These are phyloP conservation scores for Chrysemys picta DNA, from an alignment of 2,113 vertebrate species.

Conservation along the genomic window DNA sequence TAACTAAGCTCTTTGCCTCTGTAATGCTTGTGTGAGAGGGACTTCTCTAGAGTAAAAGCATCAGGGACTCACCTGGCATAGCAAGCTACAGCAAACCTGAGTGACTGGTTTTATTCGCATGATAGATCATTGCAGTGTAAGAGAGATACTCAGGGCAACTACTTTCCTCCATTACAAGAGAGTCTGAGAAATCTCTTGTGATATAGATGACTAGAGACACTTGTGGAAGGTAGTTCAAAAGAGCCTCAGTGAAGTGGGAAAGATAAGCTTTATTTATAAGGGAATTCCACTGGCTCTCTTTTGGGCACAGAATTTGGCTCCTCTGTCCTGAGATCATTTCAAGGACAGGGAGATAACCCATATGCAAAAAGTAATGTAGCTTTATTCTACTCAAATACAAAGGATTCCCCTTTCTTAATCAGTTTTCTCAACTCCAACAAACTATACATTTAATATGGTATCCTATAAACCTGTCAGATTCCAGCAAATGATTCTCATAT, in stretches of 20 bases:
- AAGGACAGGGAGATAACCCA: not conserved
- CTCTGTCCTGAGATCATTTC: not conserved
- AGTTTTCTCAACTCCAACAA: not conserved
- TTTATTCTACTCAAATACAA: not conserved
- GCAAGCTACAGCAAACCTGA: not conserved
- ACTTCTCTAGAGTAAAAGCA: not conserved
- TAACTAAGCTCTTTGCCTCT: not conserved
- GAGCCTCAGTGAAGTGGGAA: not conserved
- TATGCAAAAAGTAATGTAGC: not conserved
- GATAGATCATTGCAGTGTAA: not conserved
- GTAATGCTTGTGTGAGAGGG: not conserved
- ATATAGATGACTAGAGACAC: not conserved
- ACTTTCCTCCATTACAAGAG: not conserved
- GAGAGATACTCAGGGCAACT: not conserved
- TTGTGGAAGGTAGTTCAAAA: not conserved
- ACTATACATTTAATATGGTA: not conserved
- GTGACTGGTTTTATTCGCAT: not conserved
- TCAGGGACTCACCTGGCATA: not conserved
- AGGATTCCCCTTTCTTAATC: not conserved
- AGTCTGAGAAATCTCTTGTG: not conserved
- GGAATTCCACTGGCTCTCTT: not conserved
- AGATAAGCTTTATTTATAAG: not conserved
- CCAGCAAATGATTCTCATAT: not conserved
- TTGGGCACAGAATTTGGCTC: not conserved
- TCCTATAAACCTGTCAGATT: not conserved